Evolutionary conservation across 2,113 vertebrate genomes (phyloP).

Genomic region (Mobula hypostoma): DNA sequence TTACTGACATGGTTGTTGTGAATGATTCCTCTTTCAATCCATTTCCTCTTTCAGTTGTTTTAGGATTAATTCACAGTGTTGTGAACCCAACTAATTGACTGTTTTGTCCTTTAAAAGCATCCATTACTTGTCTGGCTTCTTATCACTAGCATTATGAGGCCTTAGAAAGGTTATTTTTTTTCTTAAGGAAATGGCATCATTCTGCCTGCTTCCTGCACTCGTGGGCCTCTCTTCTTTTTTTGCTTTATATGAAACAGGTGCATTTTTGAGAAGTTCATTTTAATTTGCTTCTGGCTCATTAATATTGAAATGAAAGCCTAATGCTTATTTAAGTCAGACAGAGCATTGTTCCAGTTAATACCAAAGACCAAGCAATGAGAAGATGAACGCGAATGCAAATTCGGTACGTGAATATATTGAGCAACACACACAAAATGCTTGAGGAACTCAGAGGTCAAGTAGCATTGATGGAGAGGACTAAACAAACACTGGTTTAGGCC

Average conservation of each 20-base stretch:
- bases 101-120: background rate
- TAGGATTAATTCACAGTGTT: background rate
- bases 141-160: background rate
- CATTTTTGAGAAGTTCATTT: background rate
- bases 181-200: background rate
- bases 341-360: background rate
- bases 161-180: background rate
- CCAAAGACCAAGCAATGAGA: background rate
- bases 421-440: too few species aligned
- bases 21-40: background rate
- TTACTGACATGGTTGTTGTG: too few species aligned
- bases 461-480: too few species aligned
- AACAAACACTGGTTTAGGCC: too few species aligned
- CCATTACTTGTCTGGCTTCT: background rate
- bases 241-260: background rate
- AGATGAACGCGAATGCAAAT: background rate
- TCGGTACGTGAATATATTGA: background rate
- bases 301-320: background rate
- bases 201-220: background rate
- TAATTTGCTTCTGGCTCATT: background rate
- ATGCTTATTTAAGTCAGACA: background rate
- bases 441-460: too few species aligned
- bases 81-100: background rate
- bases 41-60: background rate
- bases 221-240: background rate